Conservation (phyloP, 2,797 vertebrate species). For the Takifugu ocellatus region DNA sequence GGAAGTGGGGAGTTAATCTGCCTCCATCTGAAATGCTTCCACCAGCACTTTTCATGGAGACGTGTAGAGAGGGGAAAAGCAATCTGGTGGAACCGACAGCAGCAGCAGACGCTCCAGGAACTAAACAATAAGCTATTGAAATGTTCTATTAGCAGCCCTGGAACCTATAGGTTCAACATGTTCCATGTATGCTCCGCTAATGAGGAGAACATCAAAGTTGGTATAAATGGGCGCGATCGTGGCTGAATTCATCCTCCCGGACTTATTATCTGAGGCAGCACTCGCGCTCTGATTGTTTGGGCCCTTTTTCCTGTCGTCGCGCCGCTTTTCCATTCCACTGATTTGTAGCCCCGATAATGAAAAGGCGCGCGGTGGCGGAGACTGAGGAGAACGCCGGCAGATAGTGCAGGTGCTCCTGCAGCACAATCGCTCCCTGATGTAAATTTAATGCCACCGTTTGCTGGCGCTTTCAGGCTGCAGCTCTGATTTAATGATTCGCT, state of each 20-base stretch:
- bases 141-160: slow-evolving; percentile 21
- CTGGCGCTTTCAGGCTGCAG: slow-evolving; percentile 30
- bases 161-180: slow-evolving; percentile 3
- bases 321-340: slow-evolving; percentile 21
- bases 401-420: slow-evolving; percentile 10
- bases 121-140: slow-evolving; percentile 40
- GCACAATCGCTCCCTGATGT: slow-evolving; percentile 36
- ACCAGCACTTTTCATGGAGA: slow-evolving; percentile 48
- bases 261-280: slow-evolving; percentile 22
- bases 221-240: slow-evolving; percentile 19
- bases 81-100: slow-evolving; percentile 38
- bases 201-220: slow-evolving; percentile 1
- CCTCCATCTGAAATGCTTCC: slow-evolving; percentile 45
- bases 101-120: slow-evolving; percentile 27
- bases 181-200: too few species aligned
- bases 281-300: slow-evolving; percentile 11
- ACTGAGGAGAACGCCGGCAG: slow-evolving; percentile 11
- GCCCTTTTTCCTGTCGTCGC: slow-evolving; percentile 9
- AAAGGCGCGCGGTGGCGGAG: slow-evolving; percentile 5
- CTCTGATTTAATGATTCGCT: slow-evolving; percentile 48
- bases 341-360: slow-evolving; percentile 38
- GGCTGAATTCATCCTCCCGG: slow-evolving; percentile 19
- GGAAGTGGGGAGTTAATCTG: slow-evolving; percentile 41
- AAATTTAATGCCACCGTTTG: slow-evolving; percentile 56
- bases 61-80: slow-evolving; percentile 39